Conservation (phyloP, 64 coral and sea anemone species). For the Pachyseris speciosa region DNA sequence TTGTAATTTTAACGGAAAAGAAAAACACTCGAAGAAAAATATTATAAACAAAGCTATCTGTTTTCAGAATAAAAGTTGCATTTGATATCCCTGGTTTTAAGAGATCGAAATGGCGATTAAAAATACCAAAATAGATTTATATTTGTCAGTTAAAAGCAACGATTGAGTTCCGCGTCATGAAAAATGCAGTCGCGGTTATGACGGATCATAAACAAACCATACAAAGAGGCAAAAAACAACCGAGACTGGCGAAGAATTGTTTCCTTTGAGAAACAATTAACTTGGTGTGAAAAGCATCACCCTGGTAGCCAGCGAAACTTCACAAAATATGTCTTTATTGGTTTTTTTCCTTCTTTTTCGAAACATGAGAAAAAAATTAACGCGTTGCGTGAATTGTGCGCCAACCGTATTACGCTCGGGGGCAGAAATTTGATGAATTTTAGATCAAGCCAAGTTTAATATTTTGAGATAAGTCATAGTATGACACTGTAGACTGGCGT, state of each 20-base stretch:
- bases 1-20: background rate
- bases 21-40: background rate
- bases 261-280: background rate
- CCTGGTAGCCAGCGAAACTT: constrained; percentile 7
- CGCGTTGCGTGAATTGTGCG: constrained; percentile 39
- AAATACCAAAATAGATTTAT: constrained; percentile 12
- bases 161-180: constrained; percentile 47
- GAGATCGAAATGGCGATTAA: constrained; percentile 37
- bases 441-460: background rate
- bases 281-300: constrained; percentile 21
- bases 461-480: background rate
- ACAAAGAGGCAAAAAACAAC: constrained; percentile 3
- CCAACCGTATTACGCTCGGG: constrained; percentile 6
- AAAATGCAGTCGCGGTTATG: constrained; percentile 35
- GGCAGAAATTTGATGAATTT: constrained; percentile 50
- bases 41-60: background rate
- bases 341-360: background rate
- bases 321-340: constrained; percentile 8
- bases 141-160: constrained; percentile 4
- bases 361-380: background rate
- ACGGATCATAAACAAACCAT: background rate
- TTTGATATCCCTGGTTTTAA: constrained; percentile 8
- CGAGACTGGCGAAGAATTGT: background rate
- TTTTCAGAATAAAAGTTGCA: background rate
- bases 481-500: background rate